Percentiles rank a stretch among this genome's conserved stretches.
These are phyloP conservation scores for Forbesichthys agassizii DNA, from an alignment of 2,113 vertebrate species.

Conservation along the genomic window DNA sequence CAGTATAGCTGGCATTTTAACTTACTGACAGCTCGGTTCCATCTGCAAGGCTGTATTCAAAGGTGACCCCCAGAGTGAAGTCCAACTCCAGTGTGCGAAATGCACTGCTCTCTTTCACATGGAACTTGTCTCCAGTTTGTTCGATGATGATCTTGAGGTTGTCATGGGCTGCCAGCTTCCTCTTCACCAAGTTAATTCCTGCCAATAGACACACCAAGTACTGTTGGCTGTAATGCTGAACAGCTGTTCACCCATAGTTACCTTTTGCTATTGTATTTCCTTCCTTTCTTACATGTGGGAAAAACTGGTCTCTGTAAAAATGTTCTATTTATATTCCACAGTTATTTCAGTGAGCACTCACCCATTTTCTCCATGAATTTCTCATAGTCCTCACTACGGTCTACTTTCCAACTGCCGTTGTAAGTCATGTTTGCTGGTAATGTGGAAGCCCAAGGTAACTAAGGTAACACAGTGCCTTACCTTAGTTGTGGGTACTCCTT, in stretches of 20 bases:
- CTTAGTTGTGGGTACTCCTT: conserved; percentile 36
- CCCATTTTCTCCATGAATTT: conserved; percentile 95
- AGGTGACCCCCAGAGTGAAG: conserved; percentile 85
- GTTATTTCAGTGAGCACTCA: conserved; percentile 67
- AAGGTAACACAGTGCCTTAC: conserved; percentile 29
- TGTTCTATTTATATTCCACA: neutral
- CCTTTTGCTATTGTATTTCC: neutral
- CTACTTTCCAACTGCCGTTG: conserved; percentile 87
- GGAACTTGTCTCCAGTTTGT: conserved; percentile 86
- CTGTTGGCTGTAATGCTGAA: conserved; percentile 1
- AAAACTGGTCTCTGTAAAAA: neutral
- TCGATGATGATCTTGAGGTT: conserved; percentile 86
- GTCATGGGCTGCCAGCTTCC: conserved; percentile 90
- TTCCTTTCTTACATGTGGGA: conserved; percentile 6
- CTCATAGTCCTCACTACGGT: conserved; percentile 90
- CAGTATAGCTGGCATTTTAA: neutral
- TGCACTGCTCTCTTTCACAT: conserved; percentile 84
- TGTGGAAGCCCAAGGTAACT: conserved; percentile 22
- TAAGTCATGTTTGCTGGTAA: conserved; percentile 80
- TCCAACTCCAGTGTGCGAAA: conserved; percentile 84
- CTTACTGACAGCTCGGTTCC: conserved; percentile 89
- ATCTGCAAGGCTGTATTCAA: conserved; percentile 87
- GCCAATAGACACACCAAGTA: conserved; percentile 26
- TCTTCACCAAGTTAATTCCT: conserved; percentile 89
- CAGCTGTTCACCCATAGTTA: neutral